Evolutionary conservation across 2,888 invertebrate genomes (phyloP), one percentile per base, ranked within the genome.

Genomic region (Limnephilus auricula): DNA sequence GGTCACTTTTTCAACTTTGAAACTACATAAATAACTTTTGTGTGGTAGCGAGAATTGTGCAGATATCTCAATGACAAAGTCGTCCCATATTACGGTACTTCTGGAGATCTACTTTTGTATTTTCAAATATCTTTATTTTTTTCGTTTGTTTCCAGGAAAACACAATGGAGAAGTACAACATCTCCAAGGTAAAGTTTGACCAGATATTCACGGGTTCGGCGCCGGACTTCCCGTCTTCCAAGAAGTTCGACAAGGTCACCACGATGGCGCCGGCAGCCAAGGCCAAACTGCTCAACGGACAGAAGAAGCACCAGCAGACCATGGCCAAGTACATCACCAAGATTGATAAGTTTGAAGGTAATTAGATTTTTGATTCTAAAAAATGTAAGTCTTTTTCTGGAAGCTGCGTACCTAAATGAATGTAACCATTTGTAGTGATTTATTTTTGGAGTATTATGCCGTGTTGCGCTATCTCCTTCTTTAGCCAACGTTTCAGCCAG

Each of bases 181-280:
- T 97, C 93, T 94, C 94, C 93, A 97, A 97, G 94, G 96, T 97
- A 0, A 97, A 96, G 93, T 99, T 98, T 94, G 97, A 97, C 90
- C 97, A 98, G 93, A 97, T 99, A 94, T 99, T 98, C 95, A 97
- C 97, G 90, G 99, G 99, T 0, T 96, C 96, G 40, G 95, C 97
- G 82, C 99, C 99, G 0, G 96, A 96, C 92, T 98, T 98, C 94
- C 95, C 96, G 1, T 94, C 96, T 0, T 96, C 97, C 6, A 97
- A 96, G 94, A 97, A 96, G 94, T 95, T 97, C 12, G 95, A 96
- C 1, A 95, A 95, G 93, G 90, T 92, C 50, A 94, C 95, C 88
- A 95, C 94, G 93, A 95, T 94, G 88, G 83, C 93, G 93, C 89
- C 94, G 87, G 83, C 93, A 93, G 89, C 94, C 94, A 93, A 91